phyloP scores from a whole-genome alignment of 2,113 vertebrate genomes.

The Gambusia affinis region DNA sequence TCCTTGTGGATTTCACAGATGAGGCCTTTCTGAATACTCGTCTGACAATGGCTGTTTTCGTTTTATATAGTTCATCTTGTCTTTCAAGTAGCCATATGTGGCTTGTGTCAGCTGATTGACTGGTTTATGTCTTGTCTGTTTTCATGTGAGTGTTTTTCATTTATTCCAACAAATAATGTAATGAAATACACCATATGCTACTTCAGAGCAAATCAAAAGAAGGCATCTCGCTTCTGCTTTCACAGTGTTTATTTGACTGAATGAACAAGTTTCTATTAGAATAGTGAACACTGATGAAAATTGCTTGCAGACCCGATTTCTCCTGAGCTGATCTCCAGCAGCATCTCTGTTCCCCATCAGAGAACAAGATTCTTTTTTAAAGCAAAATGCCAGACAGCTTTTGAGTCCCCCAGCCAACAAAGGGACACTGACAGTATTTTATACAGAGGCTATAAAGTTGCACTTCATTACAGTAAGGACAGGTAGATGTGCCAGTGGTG shows the following conservation, averaged over 20 bases:
- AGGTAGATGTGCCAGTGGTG: slow-evolving; percentile 56
- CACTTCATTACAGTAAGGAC: slow-evolving; percentile 70
- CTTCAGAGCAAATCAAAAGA: slow-evolving; percentile 24
- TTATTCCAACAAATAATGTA: slow-evolving; percentile 40
- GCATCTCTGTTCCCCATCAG: slow-evolving; percentile 27
- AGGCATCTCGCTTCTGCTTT: slow-evolving; percentile 21
- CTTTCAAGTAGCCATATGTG: slow-evolving; percentile 43
- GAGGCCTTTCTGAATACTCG: slow-evolving; percentile 29
- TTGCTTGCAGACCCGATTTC: slow-evolving; percentile 60
- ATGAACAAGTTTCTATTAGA: slow-evolving; percentile 44
- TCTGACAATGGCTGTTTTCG: slow-evolving; percentile 29
- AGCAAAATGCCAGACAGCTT: slow-evolving; percentile 59
- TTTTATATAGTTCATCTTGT: slow-evolving; percentile 17
- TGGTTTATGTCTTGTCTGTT: slow-evolving; percentile 26
- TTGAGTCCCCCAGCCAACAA: slow-evolving; percentile 69
- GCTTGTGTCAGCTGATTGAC: slow-evolving; percentile 33
- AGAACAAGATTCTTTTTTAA: slow-evolving; percentile 57
- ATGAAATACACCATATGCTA: slow-evolving; percentile 30
- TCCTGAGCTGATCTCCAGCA: slow-evolving; percentile 44
- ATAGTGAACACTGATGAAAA: slow-evolving; percentile 54
- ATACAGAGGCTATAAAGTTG: slow-evolving; percentile 66
- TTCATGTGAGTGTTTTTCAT: slow-evolving; percentile 10
- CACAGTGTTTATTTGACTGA: slow-evolving; percentile 61
- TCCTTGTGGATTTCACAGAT: slow-evolving; percentile 43
- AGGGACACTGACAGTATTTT: slow-evolving; percentile 64